A percentile compares a stretch with the other conserved stretches of the same genome.
These are phyloP conservation scores for Parotia lawesii DNA, from an alignment of 2,113 vertebrate species.

Conservation along the genomic window DNA sequence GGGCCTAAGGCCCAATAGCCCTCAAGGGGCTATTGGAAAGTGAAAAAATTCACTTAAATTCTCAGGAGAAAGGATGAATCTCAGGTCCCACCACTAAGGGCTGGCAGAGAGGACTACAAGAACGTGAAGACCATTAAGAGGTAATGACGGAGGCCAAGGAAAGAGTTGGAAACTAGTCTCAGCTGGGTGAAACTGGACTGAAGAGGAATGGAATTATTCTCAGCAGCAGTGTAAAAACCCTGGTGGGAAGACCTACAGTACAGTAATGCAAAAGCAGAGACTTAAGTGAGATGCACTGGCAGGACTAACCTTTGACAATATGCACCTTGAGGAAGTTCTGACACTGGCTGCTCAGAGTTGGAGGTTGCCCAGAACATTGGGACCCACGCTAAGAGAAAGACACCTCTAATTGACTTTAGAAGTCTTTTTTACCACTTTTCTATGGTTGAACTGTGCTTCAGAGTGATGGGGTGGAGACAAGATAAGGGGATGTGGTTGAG, in stretches of 20 bases:
- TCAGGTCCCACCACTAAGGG: neutral
- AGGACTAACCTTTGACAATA: neutral
- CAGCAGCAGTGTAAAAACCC: neutral
- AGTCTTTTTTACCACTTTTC: neutral
- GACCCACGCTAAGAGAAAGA: neutral
- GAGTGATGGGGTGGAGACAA: neutral
- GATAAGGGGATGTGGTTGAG: neutral
- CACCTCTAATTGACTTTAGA: neutral
- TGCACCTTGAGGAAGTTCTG: neutral
- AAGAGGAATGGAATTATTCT: neutral
- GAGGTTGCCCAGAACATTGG: neutral
- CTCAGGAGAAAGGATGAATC: neutral
- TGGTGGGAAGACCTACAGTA: neutral
- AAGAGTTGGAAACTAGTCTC: neutral
- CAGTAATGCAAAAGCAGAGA: neutral
- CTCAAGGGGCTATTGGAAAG: neutral
- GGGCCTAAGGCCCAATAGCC: neutral
- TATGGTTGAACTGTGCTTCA: neutral
- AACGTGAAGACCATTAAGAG: neutral
- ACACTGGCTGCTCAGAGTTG: accelerated
- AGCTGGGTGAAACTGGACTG: neutral
- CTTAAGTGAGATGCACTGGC: neutral
- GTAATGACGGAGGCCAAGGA: neutral
- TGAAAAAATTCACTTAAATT: neutral
- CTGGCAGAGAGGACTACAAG: neutral